Conservation (phyloP, 1,140 invertebrate species). For the Trachymyrmex septentrionalis region DNA sequence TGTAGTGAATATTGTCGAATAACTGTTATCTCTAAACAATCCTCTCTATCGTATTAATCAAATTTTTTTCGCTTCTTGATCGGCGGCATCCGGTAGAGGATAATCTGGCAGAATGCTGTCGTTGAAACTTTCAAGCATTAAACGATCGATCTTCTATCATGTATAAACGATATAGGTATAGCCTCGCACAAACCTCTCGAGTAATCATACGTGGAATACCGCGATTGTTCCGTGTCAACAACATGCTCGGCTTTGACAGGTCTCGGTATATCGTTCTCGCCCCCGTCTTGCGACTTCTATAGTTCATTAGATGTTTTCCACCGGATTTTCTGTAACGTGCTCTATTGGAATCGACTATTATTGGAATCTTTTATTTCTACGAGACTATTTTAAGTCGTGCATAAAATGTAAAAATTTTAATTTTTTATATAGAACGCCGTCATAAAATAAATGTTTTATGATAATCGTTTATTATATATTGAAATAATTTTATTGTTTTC, state of each 20-base stretch:
- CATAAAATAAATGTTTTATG: not conserved
- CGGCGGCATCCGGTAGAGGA: not conserved
- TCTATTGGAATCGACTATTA: not conserved
- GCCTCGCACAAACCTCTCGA: conserved; percentile 27
- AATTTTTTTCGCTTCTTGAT: conserved; percentile 62
- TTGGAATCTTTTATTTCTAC: not conserved
- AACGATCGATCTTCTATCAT: conserved; percentile 64
- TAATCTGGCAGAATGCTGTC: not conserved
- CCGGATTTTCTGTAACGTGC: not conserved
- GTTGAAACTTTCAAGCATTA: conserved; percentile 65
- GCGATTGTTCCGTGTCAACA: conserved; percentile 65
- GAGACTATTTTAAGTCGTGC: conserved; percentile 6
- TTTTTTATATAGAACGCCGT: not conserved
- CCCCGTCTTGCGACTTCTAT: conserved; percentile 4
- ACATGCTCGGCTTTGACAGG: conserved; percentile 43
- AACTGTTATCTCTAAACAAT: not conserved
- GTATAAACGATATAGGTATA: not conserved
- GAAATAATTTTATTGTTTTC: not conserved
- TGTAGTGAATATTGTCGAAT: not conserved
- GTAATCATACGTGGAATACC: conserved; percentile 45
- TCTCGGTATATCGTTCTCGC: conserved; percentile 37
- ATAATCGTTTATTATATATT: not conserved
- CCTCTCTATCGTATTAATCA: conserved; percentile 37
- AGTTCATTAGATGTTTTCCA: not conserved
- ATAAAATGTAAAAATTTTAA: not conserved